Conservation (phyloP, 2,113 vertebrate genomes). For the Upupa epops region DNA sequence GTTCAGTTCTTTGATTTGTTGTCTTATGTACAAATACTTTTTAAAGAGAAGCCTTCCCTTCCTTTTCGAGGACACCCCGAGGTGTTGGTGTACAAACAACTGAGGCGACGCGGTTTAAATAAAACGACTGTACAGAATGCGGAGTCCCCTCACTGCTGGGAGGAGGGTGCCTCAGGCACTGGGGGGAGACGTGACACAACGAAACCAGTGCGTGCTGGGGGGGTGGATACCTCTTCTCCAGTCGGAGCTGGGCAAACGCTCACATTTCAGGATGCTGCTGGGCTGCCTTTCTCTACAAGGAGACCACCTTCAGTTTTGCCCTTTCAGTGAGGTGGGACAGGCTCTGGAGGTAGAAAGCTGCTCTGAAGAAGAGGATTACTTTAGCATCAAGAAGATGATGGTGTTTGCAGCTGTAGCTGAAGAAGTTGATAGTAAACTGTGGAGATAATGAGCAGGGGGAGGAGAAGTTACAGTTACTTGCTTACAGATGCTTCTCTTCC, state of each 20-base stretch:
- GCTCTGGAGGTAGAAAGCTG: not conserved
- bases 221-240: too few relatives aligned
- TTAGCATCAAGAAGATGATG: not conserved
- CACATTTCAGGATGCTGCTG: too few relatives aligned
- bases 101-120: slow-evolving; percentile 36
- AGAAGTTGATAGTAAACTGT: too few relatives aligned
- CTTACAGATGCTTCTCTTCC: too few relatives aligned
- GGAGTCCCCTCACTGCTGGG: not conserved
- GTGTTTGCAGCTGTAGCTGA: accelerated
- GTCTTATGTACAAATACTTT: slow-evolving; percentile 54
- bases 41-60: slow-evolving; percentile 32
- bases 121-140: slow-evolving; percentile 46
- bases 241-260: too few relatives aligned
- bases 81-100: slow-evolving; percentile 47
- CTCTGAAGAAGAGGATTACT: not conserved
- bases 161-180: too few relatives aligned
- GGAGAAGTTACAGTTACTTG: too few relatives aligned
- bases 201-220: too few relatives aligned
- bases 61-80: slow-evolving; percentile 49
- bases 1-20: slow-evolving; percentile 26
- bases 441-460: too few relatives aligned
- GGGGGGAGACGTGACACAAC: too few relatives aligned
- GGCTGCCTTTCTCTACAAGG: too few relatives aligned
- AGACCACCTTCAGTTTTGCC: too few relatives aligned
- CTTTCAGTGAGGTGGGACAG: not conserved